phyloP scores from a whole-genome alignment of 2,113 vertebrate genomes.

The Dolichallabes microphthalmus region DNA sequence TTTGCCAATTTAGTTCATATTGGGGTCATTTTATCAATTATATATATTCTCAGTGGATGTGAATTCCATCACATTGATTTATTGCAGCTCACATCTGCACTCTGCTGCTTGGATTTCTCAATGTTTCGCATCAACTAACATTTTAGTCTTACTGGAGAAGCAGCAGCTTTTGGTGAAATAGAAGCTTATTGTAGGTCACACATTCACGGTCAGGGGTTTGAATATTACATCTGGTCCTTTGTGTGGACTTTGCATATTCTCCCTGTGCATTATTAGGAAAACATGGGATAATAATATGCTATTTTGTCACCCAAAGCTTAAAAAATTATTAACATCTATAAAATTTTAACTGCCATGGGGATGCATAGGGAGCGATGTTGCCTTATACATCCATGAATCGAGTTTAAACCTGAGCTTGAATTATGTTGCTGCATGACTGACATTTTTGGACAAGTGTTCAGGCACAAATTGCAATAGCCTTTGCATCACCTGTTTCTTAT shows the following conservation, averaged over 20 bases:
- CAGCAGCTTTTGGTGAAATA: not conserved
- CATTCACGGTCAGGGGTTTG: too few relatives aligned
- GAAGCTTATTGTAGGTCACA: not conserved
- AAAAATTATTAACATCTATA: not conserved
- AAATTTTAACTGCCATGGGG: not conserved
- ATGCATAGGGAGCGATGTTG: not conserved
- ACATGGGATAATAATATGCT: not conserved
- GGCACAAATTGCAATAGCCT: not conserved
- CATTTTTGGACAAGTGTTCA: not conserved
- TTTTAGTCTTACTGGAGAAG: not conserved
- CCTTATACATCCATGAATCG: not conserved
- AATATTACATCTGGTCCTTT: too few relatives aligned
- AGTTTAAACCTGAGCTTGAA: not conserved
- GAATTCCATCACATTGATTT: not conserved
- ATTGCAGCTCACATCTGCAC: not conserved
- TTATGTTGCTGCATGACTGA: slow-evolving; percentile 1
- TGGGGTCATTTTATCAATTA: not conserved
- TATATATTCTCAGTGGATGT: not conserved
- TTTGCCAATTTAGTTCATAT: not conserved
- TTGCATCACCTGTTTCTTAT: slow-evolving; percentile 8
- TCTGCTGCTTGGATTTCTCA: not conserved
- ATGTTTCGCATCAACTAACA: not conserved
- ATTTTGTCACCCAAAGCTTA: not conserved
- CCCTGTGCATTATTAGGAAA: not conserved
- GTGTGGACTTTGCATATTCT: too few relatives aligned